Evolutionary conservation across 2,797 vertebrate species (phyloP).

Genomic region (Onychomys leucogaster): DNA sequence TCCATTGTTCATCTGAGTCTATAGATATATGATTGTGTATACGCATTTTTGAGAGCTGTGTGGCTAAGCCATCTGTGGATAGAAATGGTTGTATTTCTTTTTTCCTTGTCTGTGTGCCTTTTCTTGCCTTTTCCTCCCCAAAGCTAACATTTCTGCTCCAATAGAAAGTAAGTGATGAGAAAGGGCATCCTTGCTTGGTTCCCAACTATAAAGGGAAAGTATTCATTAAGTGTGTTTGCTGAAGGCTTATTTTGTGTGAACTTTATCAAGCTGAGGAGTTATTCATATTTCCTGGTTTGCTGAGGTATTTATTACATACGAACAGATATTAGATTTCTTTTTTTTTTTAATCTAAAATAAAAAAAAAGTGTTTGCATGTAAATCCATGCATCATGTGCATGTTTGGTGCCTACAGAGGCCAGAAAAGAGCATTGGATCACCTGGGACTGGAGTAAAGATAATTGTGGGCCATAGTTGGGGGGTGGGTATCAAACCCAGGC

Average conservation of each 20-base stretch:
- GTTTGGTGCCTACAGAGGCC: background rate
- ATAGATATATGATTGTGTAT: background rate
- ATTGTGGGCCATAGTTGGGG: background rate
- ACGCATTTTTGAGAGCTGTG: background rate
- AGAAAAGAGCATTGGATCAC: background rate
- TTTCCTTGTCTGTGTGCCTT: background rate
- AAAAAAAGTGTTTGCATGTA: background rate
- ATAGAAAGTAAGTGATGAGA: background rate
- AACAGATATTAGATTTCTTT: conserved; percentile 19
- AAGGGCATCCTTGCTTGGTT: background rate
- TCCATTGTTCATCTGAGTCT: background rate
- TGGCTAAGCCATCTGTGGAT: background rate
- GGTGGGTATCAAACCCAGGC: background rate
- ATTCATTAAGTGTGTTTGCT: background rate
- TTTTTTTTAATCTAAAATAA: background rate
- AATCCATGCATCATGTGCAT: background rate
- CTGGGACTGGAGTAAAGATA: background rate
- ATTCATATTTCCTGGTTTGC: conserved; percentile 19
- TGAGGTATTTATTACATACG: background rate
- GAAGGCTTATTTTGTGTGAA: background rate
- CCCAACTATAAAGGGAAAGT: background rate
- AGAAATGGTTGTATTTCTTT: background rate
- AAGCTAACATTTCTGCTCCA: background rate
- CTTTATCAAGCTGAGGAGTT: background rate
- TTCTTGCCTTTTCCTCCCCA: background rate